Percentiles rank a stretch among this genome's conserved stretches.
Conservation (phyloP, 2,797 vertebrate genomes). For the Clarias platycephalus region DNA sequence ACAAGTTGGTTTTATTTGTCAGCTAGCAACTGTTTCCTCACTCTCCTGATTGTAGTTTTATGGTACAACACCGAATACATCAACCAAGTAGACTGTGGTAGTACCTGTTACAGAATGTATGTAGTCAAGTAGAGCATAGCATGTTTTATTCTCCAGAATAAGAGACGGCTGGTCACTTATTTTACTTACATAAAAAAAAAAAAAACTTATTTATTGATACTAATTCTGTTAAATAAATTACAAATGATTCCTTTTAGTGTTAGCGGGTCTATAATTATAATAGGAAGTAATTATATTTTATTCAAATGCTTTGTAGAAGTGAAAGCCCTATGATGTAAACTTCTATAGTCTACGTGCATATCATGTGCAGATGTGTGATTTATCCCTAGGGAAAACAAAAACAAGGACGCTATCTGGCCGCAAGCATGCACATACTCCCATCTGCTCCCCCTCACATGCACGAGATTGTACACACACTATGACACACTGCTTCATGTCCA, state of each 20-base stretch:
- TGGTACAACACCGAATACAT: not conserved
- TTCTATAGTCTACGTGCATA: not conserved
- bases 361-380: not conserved
- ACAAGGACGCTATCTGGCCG: not conserved
- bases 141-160: not conserved
- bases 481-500: slow-evolving; percentile 12
- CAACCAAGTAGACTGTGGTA: not conserved
- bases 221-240: not conserved
- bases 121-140: not conserved
- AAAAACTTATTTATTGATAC: not conserved
- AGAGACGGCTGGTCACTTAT: not conserved
- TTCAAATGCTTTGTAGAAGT: not conserved
- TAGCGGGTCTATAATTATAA: not conserved
- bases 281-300: not conserved
- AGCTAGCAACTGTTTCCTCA: not conserved
- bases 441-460: not conserved
- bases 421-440: not conserved
- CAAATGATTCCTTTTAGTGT: not conserved
- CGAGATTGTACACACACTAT: not conserved
- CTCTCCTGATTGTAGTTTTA: not conserved
- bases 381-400: not conserved
- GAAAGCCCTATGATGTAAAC: not conserved
- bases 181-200: not conserved
- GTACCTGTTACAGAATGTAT: not conserved
- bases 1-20: not conserved